Evolutionary conservation across 2,113 vertebrate genomes (phyloP).

Genomic region (Meles meles): DNA sequence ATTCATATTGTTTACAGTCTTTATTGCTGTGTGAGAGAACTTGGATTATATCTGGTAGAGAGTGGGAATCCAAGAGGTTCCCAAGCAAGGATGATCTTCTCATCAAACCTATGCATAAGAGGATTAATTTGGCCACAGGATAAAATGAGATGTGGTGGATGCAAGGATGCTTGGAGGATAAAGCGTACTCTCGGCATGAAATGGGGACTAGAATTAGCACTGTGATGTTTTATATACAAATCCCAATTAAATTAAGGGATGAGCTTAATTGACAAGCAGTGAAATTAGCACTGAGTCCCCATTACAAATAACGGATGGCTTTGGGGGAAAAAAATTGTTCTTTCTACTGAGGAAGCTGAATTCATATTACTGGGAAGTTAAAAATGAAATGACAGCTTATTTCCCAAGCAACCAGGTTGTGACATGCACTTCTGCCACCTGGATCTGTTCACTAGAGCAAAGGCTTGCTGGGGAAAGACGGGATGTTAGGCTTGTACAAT

Average conservation of each 20-base stretch:
- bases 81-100: background rate
- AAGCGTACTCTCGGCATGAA: background rate
- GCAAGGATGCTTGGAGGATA: background rate
- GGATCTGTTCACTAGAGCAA: background rate
- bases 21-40: background rate
- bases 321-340: background rate
- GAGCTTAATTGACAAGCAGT: background rate
- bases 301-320: background rate
- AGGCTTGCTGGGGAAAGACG: background rate
- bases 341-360: background rate
- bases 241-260: conserved; percentile 35
- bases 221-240: background rate
- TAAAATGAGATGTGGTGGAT: background rate
- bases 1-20: background rate
- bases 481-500: background rate
- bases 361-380: background rate
- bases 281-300: background rate
- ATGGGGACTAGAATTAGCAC: background rate
- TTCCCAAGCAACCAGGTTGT: background rate
- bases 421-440: background rate
- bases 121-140: background rate
- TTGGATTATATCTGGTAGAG: background rate
- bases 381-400: conserved; percentile 14
- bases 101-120: background rate
- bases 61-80: background rate